Evolutionary conservation across 2,113 vertebrate species (phyloP), one percentile per base, ranked within the genome.

Genomic region (Danionella cerebrum): DNA sequence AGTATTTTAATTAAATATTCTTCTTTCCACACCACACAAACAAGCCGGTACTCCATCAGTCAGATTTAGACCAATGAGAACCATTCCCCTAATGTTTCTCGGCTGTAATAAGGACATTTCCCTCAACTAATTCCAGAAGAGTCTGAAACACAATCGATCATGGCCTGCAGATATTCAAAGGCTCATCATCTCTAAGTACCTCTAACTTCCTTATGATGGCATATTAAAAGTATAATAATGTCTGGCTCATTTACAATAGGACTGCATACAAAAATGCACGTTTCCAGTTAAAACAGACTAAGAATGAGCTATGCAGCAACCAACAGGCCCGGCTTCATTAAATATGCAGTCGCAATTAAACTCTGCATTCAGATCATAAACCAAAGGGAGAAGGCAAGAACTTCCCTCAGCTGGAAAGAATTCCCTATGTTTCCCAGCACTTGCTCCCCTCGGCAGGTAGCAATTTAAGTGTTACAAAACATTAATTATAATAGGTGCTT

Each of bases 171-270:
- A 18, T 6, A n/a, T 47, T 11, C 21, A 12, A 57, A 21, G 4
- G 6, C 11, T 3, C 35, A 9, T 6, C 13, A 16, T 25, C 41
- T 63, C 4, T 16, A 5, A 60, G 19, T 22, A 41, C 8, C 38
- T 11, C 22, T 47, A 47, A 45, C 29, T 21, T 63, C 18, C 35
- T 63, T 42, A 41, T 47, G 22, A 35, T 47, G 59, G 27, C 18
- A 48, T 63, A 27, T 36, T 63, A 48, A 21, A 63, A n/a, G n/a
- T 63, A 33, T 35, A 48, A 63, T 48, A 63, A 48, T 22, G 42
- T 47, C 12, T 35, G 42, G 48, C 27, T 14, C 8, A 4, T 16
- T 18, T 13, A 35, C 59, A 63, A 36, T 45, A 3, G 29, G 4
- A 6, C 12, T 5, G 42, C 29, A 48, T 35, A 13, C 29, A 47